A percentile compares a stretch with the other conserved stretches of the same genome.
Evolutionary conservation across 2,888 invertebrate genomes (phyloP).

Genomic region (Drosophila robusta): DNA sequence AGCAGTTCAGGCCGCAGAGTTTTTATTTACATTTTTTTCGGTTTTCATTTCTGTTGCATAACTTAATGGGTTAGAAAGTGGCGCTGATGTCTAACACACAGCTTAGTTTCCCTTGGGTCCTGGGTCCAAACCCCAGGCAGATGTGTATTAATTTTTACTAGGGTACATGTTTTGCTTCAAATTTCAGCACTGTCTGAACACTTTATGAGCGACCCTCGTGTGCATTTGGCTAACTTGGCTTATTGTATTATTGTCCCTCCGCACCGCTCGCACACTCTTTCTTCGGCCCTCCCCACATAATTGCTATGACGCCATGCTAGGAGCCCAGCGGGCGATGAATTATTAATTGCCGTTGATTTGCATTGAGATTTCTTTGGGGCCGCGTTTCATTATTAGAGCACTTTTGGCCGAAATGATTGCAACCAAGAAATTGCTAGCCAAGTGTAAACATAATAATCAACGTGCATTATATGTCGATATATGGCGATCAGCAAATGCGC

Average conservation of each 20-base stretch:
- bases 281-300: slow-evolving; percentile 39
- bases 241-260: not conserved
- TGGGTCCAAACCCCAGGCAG: no score
- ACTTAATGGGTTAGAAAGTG: no score
- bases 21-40: no score
- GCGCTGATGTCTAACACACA: no score
- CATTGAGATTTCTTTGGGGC: slow-evolving; percentile 67
- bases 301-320: slow-evolving; percentile 66
- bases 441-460: slow-evolving; percentile 80
- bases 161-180: no score
- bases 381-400: slow-evolving; percentile 62
- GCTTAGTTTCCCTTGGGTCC: no score
- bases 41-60: no score
- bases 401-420: slow-evolving; percentile 41
- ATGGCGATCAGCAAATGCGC: slow-evolving; percentile 65
- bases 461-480: slow-evolving; percentile 66
- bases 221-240: not conserved
- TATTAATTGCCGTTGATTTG: slow-evolving; percentile 80
- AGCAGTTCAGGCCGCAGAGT: no score
- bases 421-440: slow-evolving; percentile 48
- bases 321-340: slow-evolving; percentile 75
- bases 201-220: not conserved
- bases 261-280: not conserved
- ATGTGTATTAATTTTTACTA: no score
- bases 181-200: no score